Evolutionary conservation across 1,140 invertebrate genomes (phyloP).

Genomic region (Drosophila mauritiana): DNA sequence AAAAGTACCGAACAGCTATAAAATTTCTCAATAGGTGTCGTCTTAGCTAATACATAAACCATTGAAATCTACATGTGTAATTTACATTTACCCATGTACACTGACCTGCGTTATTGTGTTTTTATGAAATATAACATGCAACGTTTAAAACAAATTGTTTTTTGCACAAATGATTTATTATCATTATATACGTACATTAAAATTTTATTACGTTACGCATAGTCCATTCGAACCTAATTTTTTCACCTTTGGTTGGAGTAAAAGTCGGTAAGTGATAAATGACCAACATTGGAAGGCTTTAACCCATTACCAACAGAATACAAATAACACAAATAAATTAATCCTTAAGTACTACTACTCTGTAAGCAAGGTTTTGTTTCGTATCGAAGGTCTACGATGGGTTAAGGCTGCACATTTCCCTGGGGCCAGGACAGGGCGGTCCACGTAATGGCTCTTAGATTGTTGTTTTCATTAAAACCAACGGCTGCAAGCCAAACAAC

Average conservation of each 20-base stretch:
- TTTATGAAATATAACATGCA: too few species aligned
- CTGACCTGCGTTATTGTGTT: too few species aligned
- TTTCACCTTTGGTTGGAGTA: neutral
- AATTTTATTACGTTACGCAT: too few species aligned
- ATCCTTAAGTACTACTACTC: neutral
- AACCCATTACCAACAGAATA: neutral
- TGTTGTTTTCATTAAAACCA: conserved; percentile 50
- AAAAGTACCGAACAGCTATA: too few species aligned
- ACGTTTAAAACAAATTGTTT: too few species aligned
- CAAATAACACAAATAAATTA: neutral
- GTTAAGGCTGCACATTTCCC: conserved; percentile 14
- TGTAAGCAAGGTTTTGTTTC: neutral
- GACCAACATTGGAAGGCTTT: neutral
- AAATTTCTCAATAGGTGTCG: too few species aligned
- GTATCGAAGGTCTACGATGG: conserved; percentile 1
- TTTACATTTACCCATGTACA: too few species aligned
- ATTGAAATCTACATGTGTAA: too few species aligned
- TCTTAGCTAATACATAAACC: too few species aligned
- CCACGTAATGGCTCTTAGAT: conserved; percentile 48
- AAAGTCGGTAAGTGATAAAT: conserved; percentile 2
- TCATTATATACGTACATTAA: too few species aligned
- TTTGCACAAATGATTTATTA: too few species aligned
- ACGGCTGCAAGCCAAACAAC: conserved; percentile 32
- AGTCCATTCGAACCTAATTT: too few species aligned
- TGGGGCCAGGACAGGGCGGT: conserved; percentile 27